A percentile compares a stretch with the other conserved stretches of the same genome.
Conservation (phyloP, 2,888 invertebrate genomes). For the Conomelus anceps region DNA sequence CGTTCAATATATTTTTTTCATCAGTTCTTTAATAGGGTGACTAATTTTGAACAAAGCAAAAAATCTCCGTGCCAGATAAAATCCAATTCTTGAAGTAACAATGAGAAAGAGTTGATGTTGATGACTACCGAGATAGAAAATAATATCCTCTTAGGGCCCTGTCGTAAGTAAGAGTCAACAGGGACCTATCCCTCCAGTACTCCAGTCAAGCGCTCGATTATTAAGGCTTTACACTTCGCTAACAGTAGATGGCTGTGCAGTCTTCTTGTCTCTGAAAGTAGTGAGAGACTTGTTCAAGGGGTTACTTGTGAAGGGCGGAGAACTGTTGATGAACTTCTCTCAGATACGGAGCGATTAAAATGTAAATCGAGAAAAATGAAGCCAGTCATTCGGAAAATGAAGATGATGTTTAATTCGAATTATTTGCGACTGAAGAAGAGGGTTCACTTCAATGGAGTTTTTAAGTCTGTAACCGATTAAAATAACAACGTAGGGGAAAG, state of each 20-base stretch:
- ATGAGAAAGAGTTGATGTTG: not conserved
- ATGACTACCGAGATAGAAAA: not conserved
- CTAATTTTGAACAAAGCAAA: not conserved
- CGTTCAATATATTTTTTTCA: not conserved
- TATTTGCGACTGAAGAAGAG: not conserved
- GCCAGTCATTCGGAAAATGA: not conserved
- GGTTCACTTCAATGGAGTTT: not conserved
- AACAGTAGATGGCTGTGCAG: not conserved
- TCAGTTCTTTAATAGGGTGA: not conserved
- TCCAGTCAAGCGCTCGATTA: not conserved
- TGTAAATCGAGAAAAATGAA: not conserved
- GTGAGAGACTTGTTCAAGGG: not conserved
- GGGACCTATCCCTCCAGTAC: not conserved
- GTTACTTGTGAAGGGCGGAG: not conserved
- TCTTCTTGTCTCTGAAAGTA: not conserved
- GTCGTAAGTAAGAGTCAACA: not conserved
- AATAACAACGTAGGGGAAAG: too few species aligned
- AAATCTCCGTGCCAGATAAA: not conserved
- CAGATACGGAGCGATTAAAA: not conserved
- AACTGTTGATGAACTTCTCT: not conserved
- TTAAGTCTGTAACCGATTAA: too few species aligned
- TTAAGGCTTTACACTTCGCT: not conserved
- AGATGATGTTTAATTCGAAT: not conserved
- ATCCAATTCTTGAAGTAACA: not conserved
- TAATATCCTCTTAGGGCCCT: not conserved